Conservation (phyloP, 2,113 vertebrate genomes). For the Ceyx margarethae region DNA sequence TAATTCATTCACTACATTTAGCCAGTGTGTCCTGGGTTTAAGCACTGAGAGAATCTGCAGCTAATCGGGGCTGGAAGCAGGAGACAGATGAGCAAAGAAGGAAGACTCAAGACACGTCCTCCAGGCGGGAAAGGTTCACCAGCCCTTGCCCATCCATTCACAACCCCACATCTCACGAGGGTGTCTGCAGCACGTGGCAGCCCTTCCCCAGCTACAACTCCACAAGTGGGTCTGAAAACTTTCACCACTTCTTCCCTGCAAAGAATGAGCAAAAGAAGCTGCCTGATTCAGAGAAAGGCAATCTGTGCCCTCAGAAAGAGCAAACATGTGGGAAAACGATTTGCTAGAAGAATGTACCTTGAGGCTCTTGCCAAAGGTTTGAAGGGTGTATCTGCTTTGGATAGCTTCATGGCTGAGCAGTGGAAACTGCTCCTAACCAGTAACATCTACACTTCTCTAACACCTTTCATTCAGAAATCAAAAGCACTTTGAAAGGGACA, state of each 20-base stretch:
- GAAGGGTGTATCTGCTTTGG: not conserved
- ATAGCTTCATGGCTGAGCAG: not conserved
- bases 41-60: not conserved
- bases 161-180: accelerated
- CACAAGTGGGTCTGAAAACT: not conserved
- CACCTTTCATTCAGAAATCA: not conserved
- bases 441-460: not conserved
- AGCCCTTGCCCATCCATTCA: not conserved
- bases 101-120: accelerated
- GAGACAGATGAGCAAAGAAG: not conserved
- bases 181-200: accelerated
- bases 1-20: not conserved
- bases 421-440: not conserved
- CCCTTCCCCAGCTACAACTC: not conserved
- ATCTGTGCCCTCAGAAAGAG: not conserved
- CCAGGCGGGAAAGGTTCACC: not conserved
- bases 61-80: not conserved
- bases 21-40: not conserved
- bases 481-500: not conserved
- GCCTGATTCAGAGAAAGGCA: not conserved
- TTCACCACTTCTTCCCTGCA: not conserved
- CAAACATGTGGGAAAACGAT: not conserved
- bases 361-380: not conserved
- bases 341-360: not conserved
- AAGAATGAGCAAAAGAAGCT: not conserved